Percentiles rank a stretch among this genome's conserved stretches.
Conservation (phyloP, 2,888 invertebrate genomes). For the Melolontha melolontha region DNA sequence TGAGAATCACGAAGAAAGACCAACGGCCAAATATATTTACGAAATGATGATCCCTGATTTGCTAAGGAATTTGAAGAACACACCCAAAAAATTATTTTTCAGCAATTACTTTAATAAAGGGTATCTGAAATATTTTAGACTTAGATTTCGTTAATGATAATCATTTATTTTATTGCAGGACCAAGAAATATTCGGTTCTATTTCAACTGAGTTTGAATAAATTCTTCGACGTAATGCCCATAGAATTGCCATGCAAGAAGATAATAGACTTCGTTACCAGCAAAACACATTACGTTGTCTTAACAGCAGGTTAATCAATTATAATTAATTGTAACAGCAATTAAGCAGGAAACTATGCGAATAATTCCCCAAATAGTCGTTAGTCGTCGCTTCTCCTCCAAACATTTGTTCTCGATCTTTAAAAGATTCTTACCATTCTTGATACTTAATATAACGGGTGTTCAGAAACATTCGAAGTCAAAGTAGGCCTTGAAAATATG, state of each 20-base stretch:
- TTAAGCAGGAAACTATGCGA: no score
- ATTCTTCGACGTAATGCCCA: slow-evolving; percentile 67
- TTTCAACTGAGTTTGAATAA: slow-evolving; percentile 70
- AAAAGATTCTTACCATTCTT: no score
- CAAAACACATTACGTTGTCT: slow-evolving; percentile 70
- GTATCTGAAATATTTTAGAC: slow-evolving; percentile 1
- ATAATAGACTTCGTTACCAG: slow-evolving; percentile 70
- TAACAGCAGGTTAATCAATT: slow-evolving; percentile 66
- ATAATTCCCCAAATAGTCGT: no score
- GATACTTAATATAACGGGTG: no score
- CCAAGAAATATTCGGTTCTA: slow-evolving; percentile 66
- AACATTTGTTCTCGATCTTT: no score
- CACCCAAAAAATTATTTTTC: slow-evolving; percentile 41
- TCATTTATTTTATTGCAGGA: slow-evolving; percentile 1
- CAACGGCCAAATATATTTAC: slow-evolving; percentile 72
- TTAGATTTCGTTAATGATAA: slow-evolving; percentile 30
- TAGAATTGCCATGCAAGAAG: slow-evolving; percentile 69
- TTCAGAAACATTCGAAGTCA: no score
- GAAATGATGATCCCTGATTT: slow-evolving; percentile 68
- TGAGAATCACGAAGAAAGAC: slow-evolving; percentile 72
- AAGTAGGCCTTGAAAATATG: no score
- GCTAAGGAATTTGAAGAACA: slow-evolving; percentile 51
- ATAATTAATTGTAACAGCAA: no score
- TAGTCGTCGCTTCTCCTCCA: no score
- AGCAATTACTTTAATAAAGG: slow-evolving; percentile 33